These are phyloP conservation scores for Alitta virens DNA, from an alignment of 2,888 invertebrate species.

Conservation along the genomic window DNA sequence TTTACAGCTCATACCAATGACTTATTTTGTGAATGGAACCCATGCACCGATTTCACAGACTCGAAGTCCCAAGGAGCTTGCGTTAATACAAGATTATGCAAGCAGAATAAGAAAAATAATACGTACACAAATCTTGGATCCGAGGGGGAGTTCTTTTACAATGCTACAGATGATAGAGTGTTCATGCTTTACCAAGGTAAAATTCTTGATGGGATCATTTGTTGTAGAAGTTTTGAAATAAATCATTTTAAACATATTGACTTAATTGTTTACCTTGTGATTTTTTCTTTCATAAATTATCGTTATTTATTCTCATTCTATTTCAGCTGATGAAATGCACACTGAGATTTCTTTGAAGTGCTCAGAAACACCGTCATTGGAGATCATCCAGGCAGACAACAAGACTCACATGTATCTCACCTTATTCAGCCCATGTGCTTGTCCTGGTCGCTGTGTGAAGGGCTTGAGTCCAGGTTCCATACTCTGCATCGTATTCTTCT, in stretches of 20 bases:
- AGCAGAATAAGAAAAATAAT: not conserved
- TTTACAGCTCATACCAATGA: not conserved
- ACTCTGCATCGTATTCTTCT: conserved; percentile 30
- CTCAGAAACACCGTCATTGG: not conserved
- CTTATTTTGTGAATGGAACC: conserved; percentile 2
- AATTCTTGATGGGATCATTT: too few relatives aligned
- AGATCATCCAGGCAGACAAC: not conserved
- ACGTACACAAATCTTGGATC: conserved; percentile 3
- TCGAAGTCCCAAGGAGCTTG: not conserved
- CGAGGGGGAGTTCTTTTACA: not conserved
- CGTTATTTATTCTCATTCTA: not conserved
- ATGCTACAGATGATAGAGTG: not conserved
- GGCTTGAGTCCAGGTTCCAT: conserved; percentile 31
- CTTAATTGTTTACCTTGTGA: too few relatives aligned
- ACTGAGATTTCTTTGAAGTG: not conserved
- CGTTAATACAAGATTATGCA: conserved; percentile 5
- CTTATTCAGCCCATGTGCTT: not conserved
- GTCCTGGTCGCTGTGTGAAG: not conserved
- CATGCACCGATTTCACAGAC: conserved; percentile 9
- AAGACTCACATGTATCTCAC: not conserved
- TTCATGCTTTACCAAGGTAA: not conserved
- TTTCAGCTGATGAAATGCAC: not conserved
- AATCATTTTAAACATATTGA: too few relatives aligned
- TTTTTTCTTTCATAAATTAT: not conserved
- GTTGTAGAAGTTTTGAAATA: too few relatives aligned